Evolutionary conservation across 2,888 invertebrate species (phyloP), one percentile per base, ranked within the genome.

Genomic region (Patella depressa): DNA sequence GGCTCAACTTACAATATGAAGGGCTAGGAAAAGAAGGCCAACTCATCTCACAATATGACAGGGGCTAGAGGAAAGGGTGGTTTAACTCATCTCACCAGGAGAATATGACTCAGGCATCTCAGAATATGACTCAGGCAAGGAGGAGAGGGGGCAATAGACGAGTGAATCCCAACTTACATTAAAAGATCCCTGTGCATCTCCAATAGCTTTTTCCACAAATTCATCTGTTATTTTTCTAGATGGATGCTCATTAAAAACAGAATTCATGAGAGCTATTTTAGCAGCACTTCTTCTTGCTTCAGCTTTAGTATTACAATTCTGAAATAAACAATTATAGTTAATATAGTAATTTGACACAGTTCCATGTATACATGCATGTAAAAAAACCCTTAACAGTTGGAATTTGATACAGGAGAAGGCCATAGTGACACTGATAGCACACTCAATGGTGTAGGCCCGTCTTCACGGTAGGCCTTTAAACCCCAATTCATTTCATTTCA

Each of bases 261-360:
- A 97, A 93, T 98, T 98, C 97, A 98, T 98, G 24, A 98, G 93
- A 1, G 98, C 98, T 85, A 98, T 97, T 93, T 98, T 97, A 1
- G 98, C 98, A 0, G 97, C 97, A 88, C 97, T 97, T 85, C 97
- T 94, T 71, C 97, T 94, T 5, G 98, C 98, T 91, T 98, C 98
- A 9, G 97, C 97, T 92, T 98, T 98, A 45, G 97, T 98, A 2
- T 96, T 96, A 90, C 97, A 97, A 91, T 97, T 97, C 95, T 97
- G 78, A 55, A 83, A 77, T 75, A 65, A 9, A 79, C 15, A 77
- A 53, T 3, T 19, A 34, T 5, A 45, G 4, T 45, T 45, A 45
- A 45, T 45, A 45, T 34, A 5, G 45, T 45, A 45, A 45, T 45
- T 9, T 45, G 45, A 45, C 45, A 45, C 9, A 9, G 45, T 34